phyloP scores from a whole-genome alignment of 2,888 invertebrate species.

The Pardosa pseudoannulata region DNA sequence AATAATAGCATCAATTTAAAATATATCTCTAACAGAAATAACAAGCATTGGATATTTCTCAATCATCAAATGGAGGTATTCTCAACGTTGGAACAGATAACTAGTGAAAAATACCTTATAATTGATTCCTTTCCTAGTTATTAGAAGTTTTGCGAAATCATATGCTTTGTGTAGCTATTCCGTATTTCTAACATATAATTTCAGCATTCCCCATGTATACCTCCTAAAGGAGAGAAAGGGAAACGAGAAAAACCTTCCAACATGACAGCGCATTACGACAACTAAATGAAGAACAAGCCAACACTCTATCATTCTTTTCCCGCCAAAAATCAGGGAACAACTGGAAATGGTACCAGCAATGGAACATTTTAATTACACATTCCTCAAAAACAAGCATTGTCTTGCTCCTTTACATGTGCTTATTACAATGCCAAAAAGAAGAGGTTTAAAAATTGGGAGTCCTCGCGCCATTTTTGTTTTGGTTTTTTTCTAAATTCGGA shows the following conservation, averaged over 20 bases:
- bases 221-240: no score
- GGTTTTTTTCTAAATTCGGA: not conserved
- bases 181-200: not conserved
- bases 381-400: slow-evolving; percentile 36
- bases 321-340: slow-evolving; percentile 17
- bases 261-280: not conserved
- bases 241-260: no score
- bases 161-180: not conserved
- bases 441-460: slow-evolving; percentile 34
- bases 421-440: slow-evolving; percentile 22
- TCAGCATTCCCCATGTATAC: not conserved
- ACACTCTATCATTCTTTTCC: not conserved
- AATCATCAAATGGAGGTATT: no score
- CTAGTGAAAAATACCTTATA: no score
- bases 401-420: slow-evolving; percentile 33
- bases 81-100: no score
- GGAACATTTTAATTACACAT: slow-evolving; percentile 67
- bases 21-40: no score
- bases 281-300: not conserved
- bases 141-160: not conserved
- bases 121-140: not conserved
- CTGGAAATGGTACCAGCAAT: slow-evolving; percentile 21
- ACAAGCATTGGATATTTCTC: no score
- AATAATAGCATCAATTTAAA: no score
- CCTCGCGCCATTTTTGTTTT: not conserved